These are phyloP conservation scores for Sanderia malayensis DNA, from an alignment of 30 jellyfish, hydroid and myxozoan species.

Conservation along the genomic window DNA sequence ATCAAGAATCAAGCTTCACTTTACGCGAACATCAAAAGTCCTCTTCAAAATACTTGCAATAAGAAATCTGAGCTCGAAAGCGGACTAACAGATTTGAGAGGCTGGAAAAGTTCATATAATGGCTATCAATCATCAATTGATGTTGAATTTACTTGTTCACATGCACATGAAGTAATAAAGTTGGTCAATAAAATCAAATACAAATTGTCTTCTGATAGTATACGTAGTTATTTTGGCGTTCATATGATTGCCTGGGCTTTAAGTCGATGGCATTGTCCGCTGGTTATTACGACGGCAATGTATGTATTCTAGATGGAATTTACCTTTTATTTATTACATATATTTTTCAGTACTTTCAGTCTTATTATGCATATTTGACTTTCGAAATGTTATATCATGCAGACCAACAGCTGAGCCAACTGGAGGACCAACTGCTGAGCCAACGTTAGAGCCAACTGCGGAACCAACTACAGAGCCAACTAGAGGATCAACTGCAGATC, in stretches of 20 bases:
- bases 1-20: conserved; percentile 3
- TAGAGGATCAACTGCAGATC: conserved; percentile 9
- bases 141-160: conserved; percentile 43
- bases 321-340: no score
- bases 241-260: conserved; percentile 53
- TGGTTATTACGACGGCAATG: no score
- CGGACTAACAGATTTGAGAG: conserved; percentile 47
- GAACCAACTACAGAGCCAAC: conserved; percentile 2
- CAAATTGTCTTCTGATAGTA: conserved; percentile 7
- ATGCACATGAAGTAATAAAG: conserved; percentile 7
- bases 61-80: conserved; percentile 10
- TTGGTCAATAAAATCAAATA: conserved; percentile 14
- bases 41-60: conserved; percentile 21
- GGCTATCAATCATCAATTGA: conserved; percentile 38
- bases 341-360: no score
- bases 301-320: neutral
- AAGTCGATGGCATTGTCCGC: conserved; percentile 32
- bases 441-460: conserved; percentile 16
- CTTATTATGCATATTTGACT: no score
- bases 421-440: conserved; percentile 28
- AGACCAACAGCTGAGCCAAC: neutral
- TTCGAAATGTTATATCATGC: no score
- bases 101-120: conserved; percentile 18
- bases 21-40: conserved; percentile 11
- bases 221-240: conserved; percentile 38